Conservation (phyloP, 2,797 vertebrate species). For the Urosaurus nigricauda region DNA sequence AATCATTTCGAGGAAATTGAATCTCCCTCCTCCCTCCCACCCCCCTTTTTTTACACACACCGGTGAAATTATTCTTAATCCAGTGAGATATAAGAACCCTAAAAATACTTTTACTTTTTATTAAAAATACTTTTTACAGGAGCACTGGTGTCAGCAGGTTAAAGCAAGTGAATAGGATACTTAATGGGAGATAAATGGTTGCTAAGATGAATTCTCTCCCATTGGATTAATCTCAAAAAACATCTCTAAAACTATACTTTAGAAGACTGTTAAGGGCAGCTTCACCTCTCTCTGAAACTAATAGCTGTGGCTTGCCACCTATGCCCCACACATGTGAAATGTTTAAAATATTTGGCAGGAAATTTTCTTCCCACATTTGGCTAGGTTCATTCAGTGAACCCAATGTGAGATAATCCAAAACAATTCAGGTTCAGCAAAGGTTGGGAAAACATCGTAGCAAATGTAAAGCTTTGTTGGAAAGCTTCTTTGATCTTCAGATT, state of each 20-base stretch:
- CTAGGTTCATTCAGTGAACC: constrained; percentile 90
- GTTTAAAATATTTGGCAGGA: constrained; percentile 81
- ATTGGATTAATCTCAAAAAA: constrained; percentile 79
- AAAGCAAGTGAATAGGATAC: constrained; percentile 77
- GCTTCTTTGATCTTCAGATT: constrained; percentile 86
- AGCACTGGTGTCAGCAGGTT: constrained; percentile 71
- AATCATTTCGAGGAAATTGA: constrained; percentile 74
- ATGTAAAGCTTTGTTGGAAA: constrained; percentile 82
- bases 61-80: constrained; percentile 77
- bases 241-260: constrained; percentile 73
- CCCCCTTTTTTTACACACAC: constrained; percentile 42
- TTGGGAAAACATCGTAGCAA: constrained; percentile 82
- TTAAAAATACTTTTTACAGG: constrained; percentile 60
- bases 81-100: constrained; percentile 77
- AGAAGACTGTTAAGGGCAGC: constrained; percentile 68
- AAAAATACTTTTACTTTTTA: constrained; percentile 67
- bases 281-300: constrained; percentile 64
- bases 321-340: constrained; percentile 77
- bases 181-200: constrained; percentile 80
- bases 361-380: constrained; percentile 87
- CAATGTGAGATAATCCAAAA: constrained; percentile 94
- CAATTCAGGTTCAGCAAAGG: constrained; percentile 86
- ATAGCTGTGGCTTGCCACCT: constrained; percentile 75
- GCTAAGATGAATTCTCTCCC: constrained; percentile 68
- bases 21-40: constrained; percentile 56